These are phyloP conservation scores for Prionailurus viverrinus DNA, from an alignment of 2,113 vertebrate species.

Conservation along the genomic window DNA sequence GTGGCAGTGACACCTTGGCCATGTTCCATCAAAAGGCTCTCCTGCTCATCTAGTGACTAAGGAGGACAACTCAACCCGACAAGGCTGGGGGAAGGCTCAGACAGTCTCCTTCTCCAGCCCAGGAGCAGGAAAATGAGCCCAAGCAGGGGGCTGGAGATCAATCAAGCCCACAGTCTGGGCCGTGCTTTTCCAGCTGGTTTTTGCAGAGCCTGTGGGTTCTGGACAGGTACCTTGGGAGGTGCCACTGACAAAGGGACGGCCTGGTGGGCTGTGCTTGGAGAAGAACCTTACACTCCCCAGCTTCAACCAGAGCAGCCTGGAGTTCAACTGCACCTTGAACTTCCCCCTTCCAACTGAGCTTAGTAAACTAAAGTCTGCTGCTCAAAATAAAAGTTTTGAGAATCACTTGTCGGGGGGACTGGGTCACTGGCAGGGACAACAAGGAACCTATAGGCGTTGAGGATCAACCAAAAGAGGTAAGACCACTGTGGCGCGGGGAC, in stretches of 20 bases:
- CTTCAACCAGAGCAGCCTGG: neutral
- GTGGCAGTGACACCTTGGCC: neutral
- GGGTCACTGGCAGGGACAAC: neutral
- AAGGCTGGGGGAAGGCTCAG: neutral
- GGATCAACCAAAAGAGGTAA: slow-evolving; percentile 34
- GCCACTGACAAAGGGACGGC: neutral
- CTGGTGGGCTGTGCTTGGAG: neutral
- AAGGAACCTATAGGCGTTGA: slow-evolving; percentile 12
- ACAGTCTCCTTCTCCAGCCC: neutral
- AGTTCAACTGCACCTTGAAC: neutral
- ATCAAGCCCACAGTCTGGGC: neutral
- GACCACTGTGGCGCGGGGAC: neutral
- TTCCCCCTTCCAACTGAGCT: neutral
- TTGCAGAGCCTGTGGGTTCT: slow-evolving; percentile 63
- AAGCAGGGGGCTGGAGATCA: neutral
- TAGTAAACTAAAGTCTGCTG: slow-evolving; percentile 28
- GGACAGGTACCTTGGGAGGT: slow-evolving; percentile 43
- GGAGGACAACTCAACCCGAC: neutral
- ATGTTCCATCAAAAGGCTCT: neutral
- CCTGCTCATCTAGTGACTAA: neutral
- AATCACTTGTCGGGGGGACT: neutral
- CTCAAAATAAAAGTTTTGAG: slow-evolving; percentile 56
- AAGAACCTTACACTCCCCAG: neutral
- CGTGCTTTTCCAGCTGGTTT: slow-evolving; percentile 43
- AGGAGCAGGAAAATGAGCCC: neutral